Percentiles rank a stretch among this genome's conserved stretches.
These are phyloP conservation scores for Plebejus argus DNA, from an alignment of 2,888 invertebrate species.

Conservation along the genomic window DNA sequence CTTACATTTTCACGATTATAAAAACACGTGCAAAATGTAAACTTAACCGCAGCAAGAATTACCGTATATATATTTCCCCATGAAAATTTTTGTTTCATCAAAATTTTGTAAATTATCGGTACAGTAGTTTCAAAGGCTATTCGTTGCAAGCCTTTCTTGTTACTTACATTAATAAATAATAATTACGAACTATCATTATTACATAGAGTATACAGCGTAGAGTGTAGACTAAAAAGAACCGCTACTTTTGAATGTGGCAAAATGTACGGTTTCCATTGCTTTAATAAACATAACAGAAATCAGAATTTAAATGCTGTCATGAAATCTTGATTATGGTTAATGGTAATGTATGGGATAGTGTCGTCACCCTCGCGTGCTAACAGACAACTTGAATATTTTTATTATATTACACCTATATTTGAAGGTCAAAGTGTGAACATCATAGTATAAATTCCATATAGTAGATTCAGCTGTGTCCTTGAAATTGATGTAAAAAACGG, in stretches of 20 bases:
- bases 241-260: not conserved
- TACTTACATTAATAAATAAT: too few relatives aligned
- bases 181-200: too few relatives aligned
- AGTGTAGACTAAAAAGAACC: not conserved
- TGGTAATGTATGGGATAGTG: not conserved
- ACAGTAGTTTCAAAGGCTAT: too few relatives aligned
- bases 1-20: too few relatives aligned
- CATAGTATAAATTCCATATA: not conserved
- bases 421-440: not conserved
- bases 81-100: too few relatives aligned
- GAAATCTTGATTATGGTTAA: constrained; percentile 13
- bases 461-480: not conserved
- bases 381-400: constrained; percentile 16
- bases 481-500: not conserved
- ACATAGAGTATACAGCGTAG: too few relatives aligned
- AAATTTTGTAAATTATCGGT: too few relatives aligned
- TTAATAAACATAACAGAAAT: not conserved
- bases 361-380: constrained; percentile 9
- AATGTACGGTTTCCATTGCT: not conserved
- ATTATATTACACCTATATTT: not conserved
- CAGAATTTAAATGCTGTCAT: not conserved
- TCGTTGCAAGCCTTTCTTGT: too few relatives aligned
- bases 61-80: too few relatives aligned
- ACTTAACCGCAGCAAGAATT: too few relatives aligned
- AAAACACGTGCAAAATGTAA: too few relatives aligned